Base-by-base conservation (phyloP, 1,140 invertebrate genomes). In the Megathymus violae region DNA sequence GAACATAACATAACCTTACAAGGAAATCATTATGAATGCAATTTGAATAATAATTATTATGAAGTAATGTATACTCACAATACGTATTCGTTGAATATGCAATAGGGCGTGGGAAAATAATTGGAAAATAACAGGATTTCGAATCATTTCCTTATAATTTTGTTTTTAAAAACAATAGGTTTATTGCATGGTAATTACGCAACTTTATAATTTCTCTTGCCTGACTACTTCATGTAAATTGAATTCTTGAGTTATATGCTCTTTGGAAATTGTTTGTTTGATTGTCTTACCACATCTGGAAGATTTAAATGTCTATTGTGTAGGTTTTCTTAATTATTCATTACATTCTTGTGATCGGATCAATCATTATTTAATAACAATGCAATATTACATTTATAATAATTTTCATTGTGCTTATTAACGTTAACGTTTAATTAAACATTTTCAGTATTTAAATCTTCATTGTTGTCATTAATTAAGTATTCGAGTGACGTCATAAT, bases 21-120 rank as follows among this genome's bases (percentile, higher is more conserved):
- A n/a, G n/a, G n/a, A n/a, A n/a, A n/a, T n/a, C n/a, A n/a, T n/a
- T n/a, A 46, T 67, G 65, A 62, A 47, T 38, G 67, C 48, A 61
- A 79, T 81, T 82, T 80, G 66, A 77, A 85, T 82, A 79, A 82
- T 79, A 69, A 74, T 70, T 71, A 25, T 52, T 69, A 47, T 75
- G 48, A 62, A 54, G 60, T 41, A 63, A 50, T 63, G 46, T 60
- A 43, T 48, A 61, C 51, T 34, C 59, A 67, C 64, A 71, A 62
- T 68, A 59, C 40, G 62, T 44, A 66, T 69, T 67, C 52, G 41
- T 67, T 78, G 80, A 82, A 79, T 80, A 82, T 71, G 68, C 60
- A 76, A 71, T 65, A 76, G 52, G 15, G 50, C 68, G 80, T 82
- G 80, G 66, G 81, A 85, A 80, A 67, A 75, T 67, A 76, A 83